These are phyloP conservation scores for Columba livia DNA, from an alignment of 2,113 vertebrate genomes.

Conservation along the genomic window DNA sequence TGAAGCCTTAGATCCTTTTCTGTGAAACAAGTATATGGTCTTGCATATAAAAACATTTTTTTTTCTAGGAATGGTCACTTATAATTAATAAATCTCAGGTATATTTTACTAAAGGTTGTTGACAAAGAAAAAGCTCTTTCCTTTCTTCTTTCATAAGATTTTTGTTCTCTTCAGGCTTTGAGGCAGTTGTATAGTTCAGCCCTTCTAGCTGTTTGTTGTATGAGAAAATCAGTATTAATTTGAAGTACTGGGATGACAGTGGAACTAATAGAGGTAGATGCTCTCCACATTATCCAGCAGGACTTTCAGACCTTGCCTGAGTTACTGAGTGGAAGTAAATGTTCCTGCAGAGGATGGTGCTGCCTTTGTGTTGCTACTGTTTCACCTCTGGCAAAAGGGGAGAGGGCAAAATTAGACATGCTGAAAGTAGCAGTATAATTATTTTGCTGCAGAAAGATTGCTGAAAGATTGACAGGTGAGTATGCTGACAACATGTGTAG, in stretches of 20 bases:
- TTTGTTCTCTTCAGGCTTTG: constrained; percentile 17
- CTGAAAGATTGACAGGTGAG: not conserved
- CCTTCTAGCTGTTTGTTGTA: constrained; percentile 49
- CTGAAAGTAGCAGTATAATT: not conserved
- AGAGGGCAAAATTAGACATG: not conserved
- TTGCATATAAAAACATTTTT: not conserved
- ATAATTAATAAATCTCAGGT: not conserved
- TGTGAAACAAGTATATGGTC: not conserved
- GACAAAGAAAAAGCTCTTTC: not conserved
- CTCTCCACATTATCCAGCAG: constrained; percentile 34
- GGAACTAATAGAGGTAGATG: constrained; percentile 40
- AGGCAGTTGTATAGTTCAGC: constrained; percentile 25
- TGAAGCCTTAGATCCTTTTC: not conserved
- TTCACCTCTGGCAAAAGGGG: not conserved
- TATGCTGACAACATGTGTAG: constrained; percentile 6
- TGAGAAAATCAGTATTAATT: constrained; percentile 66
- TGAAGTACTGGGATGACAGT: constrained; percentile 58
- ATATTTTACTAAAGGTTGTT: not conserved
- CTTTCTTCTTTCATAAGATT: not conserved
- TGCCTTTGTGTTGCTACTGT: not conserved
- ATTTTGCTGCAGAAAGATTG: constrained; percentile 16
- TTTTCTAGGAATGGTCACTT: not conserved
- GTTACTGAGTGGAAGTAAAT: constrained; percentile 16
- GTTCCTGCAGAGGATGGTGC: constrained; percentile 2
- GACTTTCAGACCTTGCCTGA: constrained; percentile 49